These are phyloP conservation scores for Polypedilum pembai DNA, from an alignment of 1,140 invertebrate genomes.

Conservation along the genomic window DNA sequence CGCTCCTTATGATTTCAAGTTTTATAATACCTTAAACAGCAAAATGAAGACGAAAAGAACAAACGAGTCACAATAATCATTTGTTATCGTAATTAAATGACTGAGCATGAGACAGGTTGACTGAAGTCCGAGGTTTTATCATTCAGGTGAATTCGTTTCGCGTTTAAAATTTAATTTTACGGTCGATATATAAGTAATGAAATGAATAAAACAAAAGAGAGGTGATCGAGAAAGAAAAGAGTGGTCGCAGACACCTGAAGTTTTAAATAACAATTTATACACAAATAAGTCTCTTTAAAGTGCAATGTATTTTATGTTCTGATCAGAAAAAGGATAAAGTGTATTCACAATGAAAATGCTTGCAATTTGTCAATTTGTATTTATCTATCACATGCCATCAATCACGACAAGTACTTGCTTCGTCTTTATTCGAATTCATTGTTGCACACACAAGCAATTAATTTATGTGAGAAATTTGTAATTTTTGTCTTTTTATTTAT, in stretches of 20 bases:
- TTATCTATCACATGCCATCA: conserved; percentile 4
- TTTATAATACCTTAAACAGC: no score
- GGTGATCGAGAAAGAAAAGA: no score
- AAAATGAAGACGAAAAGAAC: no score
- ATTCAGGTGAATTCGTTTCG: background rate
- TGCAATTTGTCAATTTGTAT: background rate
- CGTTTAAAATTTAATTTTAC: background rate
- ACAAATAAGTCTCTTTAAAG: no score
- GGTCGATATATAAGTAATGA: background rate
- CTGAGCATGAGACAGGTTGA: background rate
- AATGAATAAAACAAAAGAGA: background rate
- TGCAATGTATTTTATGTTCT: no score
- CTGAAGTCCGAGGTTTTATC: background rate
- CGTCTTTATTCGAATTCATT: background rate
- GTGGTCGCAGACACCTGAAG: background rate
- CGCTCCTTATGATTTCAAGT: no score
- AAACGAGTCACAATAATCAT: no score
- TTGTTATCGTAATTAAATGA: background rate
- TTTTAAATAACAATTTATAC: no score
- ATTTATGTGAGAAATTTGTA: conserved; percentile 1
- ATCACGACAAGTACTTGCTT: background rate
- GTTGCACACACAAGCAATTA: background rate
- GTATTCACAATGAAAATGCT: background rate
- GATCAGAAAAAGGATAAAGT: no score
- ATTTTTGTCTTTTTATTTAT: background rate